Conservation (phyloP, 2,113 vertebrate genomes). For the Spilogale gracilis region DNA sequence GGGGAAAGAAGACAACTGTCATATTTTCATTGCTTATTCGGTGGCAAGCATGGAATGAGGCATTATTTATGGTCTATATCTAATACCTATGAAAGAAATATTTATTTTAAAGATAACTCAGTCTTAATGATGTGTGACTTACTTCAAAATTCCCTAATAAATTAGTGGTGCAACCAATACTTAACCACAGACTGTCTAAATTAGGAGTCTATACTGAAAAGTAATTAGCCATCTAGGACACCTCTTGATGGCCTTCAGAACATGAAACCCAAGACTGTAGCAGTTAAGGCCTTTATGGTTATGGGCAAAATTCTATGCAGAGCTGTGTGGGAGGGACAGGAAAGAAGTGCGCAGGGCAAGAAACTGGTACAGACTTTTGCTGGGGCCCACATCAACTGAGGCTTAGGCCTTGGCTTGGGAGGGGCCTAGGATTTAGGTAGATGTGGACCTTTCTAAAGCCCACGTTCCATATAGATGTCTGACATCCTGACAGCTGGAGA, state of each 20-base stretch:
- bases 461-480: background rate
- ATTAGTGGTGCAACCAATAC: background rate
- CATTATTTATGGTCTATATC: background rate
- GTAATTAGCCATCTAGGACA: background rate
- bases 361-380: background rate
- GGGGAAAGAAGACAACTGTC: background rate
- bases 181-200: background rate
- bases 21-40: background rate
- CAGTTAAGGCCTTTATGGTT: background rate
- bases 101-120: background rate
- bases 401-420: background rate
- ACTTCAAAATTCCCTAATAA: background rate
- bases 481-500: background rate
- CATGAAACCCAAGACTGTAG: background rate
- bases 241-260: background rate
- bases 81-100: background rate
- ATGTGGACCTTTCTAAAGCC: background rate
- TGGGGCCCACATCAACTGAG: background rate
- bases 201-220: background rate
- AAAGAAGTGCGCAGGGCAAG: background rate
- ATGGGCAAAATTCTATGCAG: background rate
- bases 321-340: background rate
- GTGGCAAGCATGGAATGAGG: background rate
- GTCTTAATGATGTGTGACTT: background rate
- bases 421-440: background rate